Evolutionary conservation across 2,888 invertebrate genomes (phyloP).

Genomic region (Scelioninae gen. 2): DNA sequence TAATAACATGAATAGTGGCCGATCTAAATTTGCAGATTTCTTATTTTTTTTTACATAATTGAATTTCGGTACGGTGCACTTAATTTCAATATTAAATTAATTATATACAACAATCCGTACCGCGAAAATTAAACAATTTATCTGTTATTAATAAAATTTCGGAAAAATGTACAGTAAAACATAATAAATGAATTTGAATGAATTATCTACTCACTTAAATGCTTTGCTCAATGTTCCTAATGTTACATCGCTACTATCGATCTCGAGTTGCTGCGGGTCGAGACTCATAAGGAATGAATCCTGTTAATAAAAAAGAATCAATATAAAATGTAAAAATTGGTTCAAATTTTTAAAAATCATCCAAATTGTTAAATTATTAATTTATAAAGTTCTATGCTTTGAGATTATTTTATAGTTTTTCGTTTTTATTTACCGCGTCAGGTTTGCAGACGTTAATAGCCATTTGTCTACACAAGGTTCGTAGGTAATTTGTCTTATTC

Average conservation of each 20-base stretch:
- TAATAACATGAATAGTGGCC: conserved; percentile 43
- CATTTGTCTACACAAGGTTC: conserved; percentile 90
- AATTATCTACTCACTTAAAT: conserved; percentile 80
- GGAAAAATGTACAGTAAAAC: background rate
- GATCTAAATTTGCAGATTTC: conserved; percentile 32
- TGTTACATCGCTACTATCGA: conserved; percentile 91
- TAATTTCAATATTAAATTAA: background rate
- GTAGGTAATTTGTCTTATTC: conserved; percentile 88
- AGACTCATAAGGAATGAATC: conserved; percentile 87
- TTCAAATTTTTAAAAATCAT: too few relatives aligned
- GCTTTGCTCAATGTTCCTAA: conserved; percentile 93
- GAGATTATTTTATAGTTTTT: too few relatives aligned
- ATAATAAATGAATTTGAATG: background rate
- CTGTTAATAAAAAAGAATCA: conserved; percentile 76
- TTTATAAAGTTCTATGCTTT: too few relatives aligned
- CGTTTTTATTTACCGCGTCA: conserved; percentile 85
- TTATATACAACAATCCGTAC: background rate
- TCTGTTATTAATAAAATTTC: conserved; percentile 10
- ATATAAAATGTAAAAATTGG: background rate
- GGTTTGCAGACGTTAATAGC: conserved; percentile 94
- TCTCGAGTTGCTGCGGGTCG: conserved; percentile 89
- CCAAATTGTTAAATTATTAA: too few relatives aligned
- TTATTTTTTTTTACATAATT: conserved; percentile 10
- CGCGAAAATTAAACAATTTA: background rate
- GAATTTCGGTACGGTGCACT: background rate